These are phyloP conservation scores for Helostoma temminkii DNA, from an alignment of 2,797 vertebrate genomes.

Conservation along the genomic window DNA sequence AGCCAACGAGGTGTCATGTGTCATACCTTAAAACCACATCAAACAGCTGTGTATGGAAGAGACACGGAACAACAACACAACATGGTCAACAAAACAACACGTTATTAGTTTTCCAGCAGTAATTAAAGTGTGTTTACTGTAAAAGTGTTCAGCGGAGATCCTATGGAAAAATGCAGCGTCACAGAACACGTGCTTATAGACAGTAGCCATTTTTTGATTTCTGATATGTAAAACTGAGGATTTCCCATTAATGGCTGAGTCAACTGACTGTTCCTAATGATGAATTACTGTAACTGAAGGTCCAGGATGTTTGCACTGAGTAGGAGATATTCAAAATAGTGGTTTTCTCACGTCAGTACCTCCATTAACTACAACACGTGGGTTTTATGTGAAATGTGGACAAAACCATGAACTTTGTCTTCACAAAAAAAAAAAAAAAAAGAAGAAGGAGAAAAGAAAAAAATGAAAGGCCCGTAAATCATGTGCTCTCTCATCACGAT, in stretches of 20 bases:
- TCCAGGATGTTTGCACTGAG: constrained; percentile 31
- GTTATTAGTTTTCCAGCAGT: neutral
- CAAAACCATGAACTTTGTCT: neutral
- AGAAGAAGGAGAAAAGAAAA: neutral
- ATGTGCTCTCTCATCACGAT: constrained; percentile 57
- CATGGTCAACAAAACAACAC: neutral
- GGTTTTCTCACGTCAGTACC: constrained; percentile 39
- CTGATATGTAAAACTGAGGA: constrained; percentile 40
- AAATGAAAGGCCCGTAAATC: constrained; percentile 34
- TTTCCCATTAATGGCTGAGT: constrained; percentile 65
- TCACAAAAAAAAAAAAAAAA: neutral
- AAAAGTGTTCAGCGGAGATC: constrained; percentile 3
- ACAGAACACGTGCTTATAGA: constrained; percentile 10
- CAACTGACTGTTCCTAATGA: constrained; percentile 49
- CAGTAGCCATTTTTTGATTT: constrained; percentile 22
- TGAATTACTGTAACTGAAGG: constrained; percentile 64
- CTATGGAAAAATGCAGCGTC: constrained; percentile 56
- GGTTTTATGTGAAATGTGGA: constrained; percentile 57
- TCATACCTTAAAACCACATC: neutral
- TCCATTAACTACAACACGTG: constrained; percentile 2
- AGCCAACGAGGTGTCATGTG: too few relatives aligned
- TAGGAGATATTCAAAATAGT: constrained; percentile 55
- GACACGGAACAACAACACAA: constrained; percentile 1
- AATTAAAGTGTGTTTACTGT: constrained; percentile 37
- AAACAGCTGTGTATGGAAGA: neutral